Evolutionary conservation across 2,888 invertebrate genomes (phyloP).

Genomic region (Habroteleia sp.): DNA sequence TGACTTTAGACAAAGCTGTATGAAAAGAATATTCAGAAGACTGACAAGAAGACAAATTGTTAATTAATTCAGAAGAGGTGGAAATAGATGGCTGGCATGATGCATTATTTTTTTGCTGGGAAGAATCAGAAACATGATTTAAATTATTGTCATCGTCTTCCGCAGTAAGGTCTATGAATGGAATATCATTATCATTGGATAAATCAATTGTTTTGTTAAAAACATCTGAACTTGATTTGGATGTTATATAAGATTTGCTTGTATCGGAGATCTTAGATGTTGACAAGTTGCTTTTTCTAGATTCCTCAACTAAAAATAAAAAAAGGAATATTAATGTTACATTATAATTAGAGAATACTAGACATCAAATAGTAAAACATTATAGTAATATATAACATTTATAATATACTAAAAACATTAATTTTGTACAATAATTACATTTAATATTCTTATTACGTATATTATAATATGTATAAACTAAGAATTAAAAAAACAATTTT

Average conservation of each 20-base stretch:
- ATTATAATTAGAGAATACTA: not conserved
- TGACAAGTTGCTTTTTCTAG: conserved; percentile 13
- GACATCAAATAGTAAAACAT: too few relatives aligned
- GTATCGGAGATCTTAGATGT: conserved; percentile 13
- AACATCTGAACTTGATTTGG: conserved; percentile 7
- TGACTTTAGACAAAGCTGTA: conserved; percentile 23
- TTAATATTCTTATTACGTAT: too few relatives aligned
- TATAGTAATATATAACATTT: too few relatives aligned
- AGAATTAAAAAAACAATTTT: too few relatives aligned
- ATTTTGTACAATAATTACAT: too few relatives aligned
- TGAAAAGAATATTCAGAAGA: conserved; percentile 21
- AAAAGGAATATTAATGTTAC: not conserved
- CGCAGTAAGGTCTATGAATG: conserved; percentile 19
- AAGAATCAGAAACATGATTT: not conserved
- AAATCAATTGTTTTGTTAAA: conserved; percentile 37
- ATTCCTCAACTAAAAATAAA: conserved; percentile 28
- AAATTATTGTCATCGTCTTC: conserved; percentile 2
- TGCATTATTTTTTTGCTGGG: too few relatives aligned
- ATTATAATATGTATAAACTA: too few relatives aligned
- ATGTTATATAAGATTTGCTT: conserved; percentile 11
- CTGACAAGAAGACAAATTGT: not conserved
- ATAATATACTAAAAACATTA: too few relatives aligned
- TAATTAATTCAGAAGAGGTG: too few relatives aligned
- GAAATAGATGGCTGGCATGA: too few relatives aligned
- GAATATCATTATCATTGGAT: not conserved